phyloP scores from a whole-genome alignment of 2,797 vertebrate species.

The Sandelia bainsii region DNA sequence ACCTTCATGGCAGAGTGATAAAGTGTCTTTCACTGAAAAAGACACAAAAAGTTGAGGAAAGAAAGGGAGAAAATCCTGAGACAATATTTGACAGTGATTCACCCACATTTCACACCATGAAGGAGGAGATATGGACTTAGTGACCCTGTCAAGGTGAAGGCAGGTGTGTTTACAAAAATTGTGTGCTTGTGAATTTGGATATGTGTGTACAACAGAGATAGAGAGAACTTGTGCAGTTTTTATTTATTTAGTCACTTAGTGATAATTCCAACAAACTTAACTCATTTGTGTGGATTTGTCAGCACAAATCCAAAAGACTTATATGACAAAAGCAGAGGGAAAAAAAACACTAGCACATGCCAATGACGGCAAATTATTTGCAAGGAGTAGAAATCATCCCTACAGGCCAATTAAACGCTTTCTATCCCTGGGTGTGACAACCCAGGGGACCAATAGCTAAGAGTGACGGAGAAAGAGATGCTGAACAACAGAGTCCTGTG shows the following conservation, averaged over 20 bases:
- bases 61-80: conserved; percentile 72
- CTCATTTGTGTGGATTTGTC: conserved; percentile 40
- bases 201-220: conserved; percentile 31
- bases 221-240: conserved; percentile 23
- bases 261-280: conserved; percentile 45
- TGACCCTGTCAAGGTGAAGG: conserved; percentile 69
- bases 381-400: conserved; percentile 41
- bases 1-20: conserved; percentile 71
- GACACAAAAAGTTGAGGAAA: conserved; percentile 60
- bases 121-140: conserved; percentile 71
- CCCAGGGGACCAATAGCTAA: conserved; percentile 65
- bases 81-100: conserved; percentile 82
- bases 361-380: conserved; percentile 59
- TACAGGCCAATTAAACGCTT: conserved; percentile 52
- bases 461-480: conserved; percentile 59
- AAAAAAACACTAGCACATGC: conserved; percentile 26
- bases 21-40: conserved; percentile 69
- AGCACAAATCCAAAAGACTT: conserved; percentile 20
- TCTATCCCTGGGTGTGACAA: conserved; percentile 47
- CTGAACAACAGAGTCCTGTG: conserved; percentile 42
- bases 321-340: conserved; percentile 26
- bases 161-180: conserved; percentile 66
- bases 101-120: conserved; percentile 67
- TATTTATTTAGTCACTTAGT: conserved; percentile 18
- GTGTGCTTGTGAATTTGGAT: conserved; percentile 14